Evolutionary conservation across 92 coral and sea anemone genomes (phyloP).

Genomic region (Anthopleura xanthogrammica): DNA sequence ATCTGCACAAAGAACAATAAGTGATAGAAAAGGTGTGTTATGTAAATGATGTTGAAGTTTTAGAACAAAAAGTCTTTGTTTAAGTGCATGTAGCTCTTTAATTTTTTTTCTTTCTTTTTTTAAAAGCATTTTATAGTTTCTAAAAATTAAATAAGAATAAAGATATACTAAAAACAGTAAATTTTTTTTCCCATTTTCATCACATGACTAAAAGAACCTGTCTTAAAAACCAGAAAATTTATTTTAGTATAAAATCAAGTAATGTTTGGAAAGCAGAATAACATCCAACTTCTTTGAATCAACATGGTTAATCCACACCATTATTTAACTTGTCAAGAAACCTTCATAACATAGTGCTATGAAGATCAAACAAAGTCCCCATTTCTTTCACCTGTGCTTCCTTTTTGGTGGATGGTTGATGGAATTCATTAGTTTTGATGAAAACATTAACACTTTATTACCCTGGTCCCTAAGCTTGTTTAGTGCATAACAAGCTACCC

Average conservation of each 20-base stretch:
- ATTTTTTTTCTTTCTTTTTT: not conserved
- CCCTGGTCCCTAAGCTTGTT: no score
- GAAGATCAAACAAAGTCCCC: not conserved
- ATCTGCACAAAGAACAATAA: not conserved
- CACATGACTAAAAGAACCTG: not conserved
- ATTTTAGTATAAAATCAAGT: not conserved
- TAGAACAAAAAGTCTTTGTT: not conserved
- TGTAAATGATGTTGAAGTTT: not conserved
- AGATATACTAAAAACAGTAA: not conserved
- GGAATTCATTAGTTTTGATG: not conserved
- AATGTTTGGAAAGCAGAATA: not conserved
- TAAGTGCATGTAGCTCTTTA: not conserved
- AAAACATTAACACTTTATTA: no score
- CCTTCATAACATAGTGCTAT: not conserved
- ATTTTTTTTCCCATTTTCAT: not conserved
- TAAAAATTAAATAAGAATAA: not conserved
- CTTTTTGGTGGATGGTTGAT: not conserved
- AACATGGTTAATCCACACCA: not conserved
- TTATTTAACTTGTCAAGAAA: constrained; percentile 4
- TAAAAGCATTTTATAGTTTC: not conserved
- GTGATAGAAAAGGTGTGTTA: not conserved
- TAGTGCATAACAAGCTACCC: not conserved
- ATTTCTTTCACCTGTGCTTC: not conserved
- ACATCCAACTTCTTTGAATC: not conserved
- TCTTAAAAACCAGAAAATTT: not conserved